Conservation (phyloP, 2,888 invertebrate genomes). For the Latheticus oryzae region DNA sequence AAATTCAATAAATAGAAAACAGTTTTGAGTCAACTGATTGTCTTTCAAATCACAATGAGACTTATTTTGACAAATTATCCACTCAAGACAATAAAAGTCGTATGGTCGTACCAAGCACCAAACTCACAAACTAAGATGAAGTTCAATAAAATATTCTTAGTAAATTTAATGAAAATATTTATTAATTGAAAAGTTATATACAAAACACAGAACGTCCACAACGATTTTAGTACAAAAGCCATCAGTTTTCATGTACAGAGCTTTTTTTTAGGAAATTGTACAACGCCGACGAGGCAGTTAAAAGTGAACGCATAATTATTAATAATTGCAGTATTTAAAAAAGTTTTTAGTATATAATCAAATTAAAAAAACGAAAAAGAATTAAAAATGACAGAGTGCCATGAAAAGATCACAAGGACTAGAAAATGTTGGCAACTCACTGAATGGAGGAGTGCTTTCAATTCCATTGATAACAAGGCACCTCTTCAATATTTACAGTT, state of each 20-base stretch:
- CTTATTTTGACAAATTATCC: no score
- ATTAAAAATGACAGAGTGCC: slow-evolving; percentile 50
- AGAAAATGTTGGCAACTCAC: slow-evolving; percentile 54
- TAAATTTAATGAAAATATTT: slow-evolving; percentile 41
- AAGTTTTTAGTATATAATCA: slow-evolving; percentile 19
- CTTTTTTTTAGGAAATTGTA: no score
- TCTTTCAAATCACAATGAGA: no score
- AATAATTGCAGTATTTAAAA: slow-evolving; percentile 35
- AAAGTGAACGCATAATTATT: slow-evolving; percentile 33
- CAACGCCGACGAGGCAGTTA: no score
- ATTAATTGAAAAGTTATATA: slow-evolving; percentile 55
- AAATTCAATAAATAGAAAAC: no score
- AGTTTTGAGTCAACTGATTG: no score
- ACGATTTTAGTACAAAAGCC: slow-evolving; percentile 52
- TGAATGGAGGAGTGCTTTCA: slow-evolving; percentile 46
- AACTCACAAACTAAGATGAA: no score
- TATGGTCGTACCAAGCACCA: no score
- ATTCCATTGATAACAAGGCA: slow-evolving; percentile 54
- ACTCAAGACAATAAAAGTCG: no score
- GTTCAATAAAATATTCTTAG: no score
- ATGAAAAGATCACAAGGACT: slow-evolving; percentile 52
- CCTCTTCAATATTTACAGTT: slow-evolving; percentile 47
- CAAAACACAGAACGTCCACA: slow-evolving; percentile 55
- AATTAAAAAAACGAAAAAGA: slow-evolving; percentile 41
- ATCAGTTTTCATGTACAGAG: slow-evolving; percentile 42